Conservation (phyloP, 2,888 invertebrate species). For the Desoria tigrina region DNA sequence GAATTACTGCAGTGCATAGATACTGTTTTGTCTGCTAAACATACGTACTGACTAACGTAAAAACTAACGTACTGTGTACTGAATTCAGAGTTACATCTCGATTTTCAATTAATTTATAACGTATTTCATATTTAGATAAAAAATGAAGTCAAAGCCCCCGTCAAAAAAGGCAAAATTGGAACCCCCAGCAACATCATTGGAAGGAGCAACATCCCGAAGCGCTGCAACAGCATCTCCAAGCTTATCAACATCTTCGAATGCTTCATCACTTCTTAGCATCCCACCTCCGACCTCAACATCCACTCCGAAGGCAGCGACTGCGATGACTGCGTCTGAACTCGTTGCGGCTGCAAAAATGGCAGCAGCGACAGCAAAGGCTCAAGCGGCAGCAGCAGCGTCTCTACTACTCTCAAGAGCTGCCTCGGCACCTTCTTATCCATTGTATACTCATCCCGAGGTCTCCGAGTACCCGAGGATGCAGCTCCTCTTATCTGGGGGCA, state of each 20-base stretch:
- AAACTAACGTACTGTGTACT: no score
- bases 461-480: slow-evolving; percentile 31
- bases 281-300: slow-evolving; percentile 21
- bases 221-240: slow-evolving; percentile 27
- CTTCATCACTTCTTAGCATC: slow-evolving; percentile 28
- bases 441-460: slow-evolving; percentile 37
- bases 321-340: slow-evolving; percentile 18
- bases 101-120: no score
- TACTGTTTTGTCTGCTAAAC: no score
- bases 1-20: no score
- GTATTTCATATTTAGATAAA: no score
- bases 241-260: slow-evolving; percentile 23
- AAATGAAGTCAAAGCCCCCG: slow-evolving; percentile 50
- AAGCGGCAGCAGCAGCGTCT: neutral
- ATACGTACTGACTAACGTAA: no score
- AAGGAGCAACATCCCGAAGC: neutral
- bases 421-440: slow-evolving; percentile 27
- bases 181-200: slow-evolving; percentile 18
- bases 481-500: no score
- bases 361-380: slow-evolving; percentile 7
- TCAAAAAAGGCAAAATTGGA: slow-evolving; percentile 43
- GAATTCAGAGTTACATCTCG: no score
- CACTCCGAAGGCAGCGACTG: neutral
- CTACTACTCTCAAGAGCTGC: neutral
- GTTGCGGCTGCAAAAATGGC: slow-evolving; percentile 23